These are phyloP conservation scores for Chloroclystis v-ata DNA, from an alignment of 2,888 invertebrate genomes.

Conservation along the genomic window DNA sequence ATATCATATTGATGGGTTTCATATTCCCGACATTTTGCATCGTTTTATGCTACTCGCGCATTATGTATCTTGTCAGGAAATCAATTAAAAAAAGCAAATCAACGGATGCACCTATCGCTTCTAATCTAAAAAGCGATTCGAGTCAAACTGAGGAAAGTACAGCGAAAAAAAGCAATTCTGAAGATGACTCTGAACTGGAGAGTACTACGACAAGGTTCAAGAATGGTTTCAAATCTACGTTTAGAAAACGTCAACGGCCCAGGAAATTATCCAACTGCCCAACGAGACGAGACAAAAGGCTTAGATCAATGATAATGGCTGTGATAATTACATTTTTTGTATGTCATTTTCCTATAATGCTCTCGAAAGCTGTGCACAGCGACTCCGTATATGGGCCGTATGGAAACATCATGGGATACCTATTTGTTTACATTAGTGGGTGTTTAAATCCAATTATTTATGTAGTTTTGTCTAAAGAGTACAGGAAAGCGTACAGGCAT, in stretches of 20 bases:
- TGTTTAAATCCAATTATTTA: constrained; percentile 24
- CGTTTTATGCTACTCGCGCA: constrained; percentile 17
- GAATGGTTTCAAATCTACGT: constrained; percentile 6
- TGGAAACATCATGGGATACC: constrained; percentile 15
- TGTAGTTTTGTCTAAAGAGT: constrained; percentile 25
- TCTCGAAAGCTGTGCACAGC: constrained; percentile 7
- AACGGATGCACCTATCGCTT: no score
- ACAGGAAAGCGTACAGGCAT: constrained; percentile 23
- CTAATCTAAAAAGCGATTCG: no score
- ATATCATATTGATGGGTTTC: constrained; percentile 9
- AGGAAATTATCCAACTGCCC: constrained; percentile 6
- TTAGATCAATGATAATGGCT: constrained; percentile 20
- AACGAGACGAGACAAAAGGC: constrained; percentile 21
- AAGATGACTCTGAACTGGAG: constrained; percentile 1
- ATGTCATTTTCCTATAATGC: constrained; percentile 21
- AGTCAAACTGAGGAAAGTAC: constrained; percentile 1
- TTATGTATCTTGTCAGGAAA: constrained; percentile 21
- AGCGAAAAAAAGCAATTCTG: background rate
- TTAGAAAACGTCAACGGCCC: constrained; percentile 1
- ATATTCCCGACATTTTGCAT: constrained; percentile 11
- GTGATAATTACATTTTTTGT: constrained; percentile 19
- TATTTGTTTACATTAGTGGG: constrained; percentile 14
- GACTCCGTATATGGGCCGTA: background rate
- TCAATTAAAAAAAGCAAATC: constrained; percentile 1
- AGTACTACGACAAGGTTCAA: constrained; percentile 7